Evolutionary conservation across 2,113 vertebrate species (phyloP).

Genomic region (Ovibos moschatus): DNA sequence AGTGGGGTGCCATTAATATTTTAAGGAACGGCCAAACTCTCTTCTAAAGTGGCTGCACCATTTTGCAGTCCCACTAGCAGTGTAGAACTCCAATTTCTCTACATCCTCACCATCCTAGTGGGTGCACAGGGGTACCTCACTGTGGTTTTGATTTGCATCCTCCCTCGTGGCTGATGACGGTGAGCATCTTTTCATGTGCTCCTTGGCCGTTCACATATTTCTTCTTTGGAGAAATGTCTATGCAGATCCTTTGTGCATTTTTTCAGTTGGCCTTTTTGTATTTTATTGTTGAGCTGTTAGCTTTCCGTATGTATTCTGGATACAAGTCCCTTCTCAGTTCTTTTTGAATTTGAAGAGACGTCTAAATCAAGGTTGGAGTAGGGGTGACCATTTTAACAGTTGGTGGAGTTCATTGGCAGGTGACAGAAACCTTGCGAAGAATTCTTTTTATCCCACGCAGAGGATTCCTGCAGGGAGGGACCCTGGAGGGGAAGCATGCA

Average conservation of each 20-base stretch:
- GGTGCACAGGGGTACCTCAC: background rate
- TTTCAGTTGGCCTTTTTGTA: background rate
- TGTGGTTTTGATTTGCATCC: background rate
- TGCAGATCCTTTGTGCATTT: background rate
- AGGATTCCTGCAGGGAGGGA: background rate
- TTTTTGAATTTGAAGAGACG: background rate
- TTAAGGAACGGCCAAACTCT: background rate
- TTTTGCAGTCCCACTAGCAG: background rate
- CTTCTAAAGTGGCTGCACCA: background rate
- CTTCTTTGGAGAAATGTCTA: background rate
- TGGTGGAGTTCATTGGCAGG: background rate
- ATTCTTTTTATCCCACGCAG: background rate
- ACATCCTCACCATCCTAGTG: background rate
- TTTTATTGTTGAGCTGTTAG: background rate
- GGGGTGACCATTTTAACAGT: background rate
- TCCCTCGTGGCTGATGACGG: background rate
- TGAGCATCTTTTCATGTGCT: background rate
- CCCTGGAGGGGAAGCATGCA: background rate
- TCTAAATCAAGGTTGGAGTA: background rate
- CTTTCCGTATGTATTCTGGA: background rate
- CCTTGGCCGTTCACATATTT: background rate
- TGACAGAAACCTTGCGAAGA: constrained; percentile 15
- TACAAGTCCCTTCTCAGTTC: background rate
- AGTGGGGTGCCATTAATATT: background rate
- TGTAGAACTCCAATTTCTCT: background rate